phyloP scores from a whole-genome alignment of 1,140 invertebrate genomes.

The Gryon sp. region DNA sequence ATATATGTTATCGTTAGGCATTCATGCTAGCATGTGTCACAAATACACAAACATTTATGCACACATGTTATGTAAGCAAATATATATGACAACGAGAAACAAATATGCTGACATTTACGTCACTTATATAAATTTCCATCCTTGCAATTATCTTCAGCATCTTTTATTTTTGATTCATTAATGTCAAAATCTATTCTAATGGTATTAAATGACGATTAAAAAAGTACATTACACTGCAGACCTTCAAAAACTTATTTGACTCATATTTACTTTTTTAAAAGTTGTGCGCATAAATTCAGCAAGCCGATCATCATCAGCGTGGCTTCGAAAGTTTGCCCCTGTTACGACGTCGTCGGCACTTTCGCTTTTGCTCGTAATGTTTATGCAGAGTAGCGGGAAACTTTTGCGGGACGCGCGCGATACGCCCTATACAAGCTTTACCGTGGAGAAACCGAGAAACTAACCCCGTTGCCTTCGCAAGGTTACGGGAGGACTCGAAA shows the following conservation, averaged over 20 bases:
- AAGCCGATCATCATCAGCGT: conserved; percentile 49
- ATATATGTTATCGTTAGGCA: too few species aligned
- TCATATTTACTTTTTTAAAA: conserved; percentile 43
- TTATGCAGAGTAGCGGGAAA: conserved; percentile 77
- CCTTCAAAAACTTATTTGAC: conserved; percentile 20
- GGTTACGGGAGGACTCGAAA: conserved; percentile 52
- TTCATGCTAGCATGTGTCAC: too few species aligned
- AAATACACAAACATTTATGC: too few species aligned
- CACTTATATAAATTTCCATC: too few species aligned
- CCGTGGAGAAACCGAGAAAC: conserved; percentile 55
- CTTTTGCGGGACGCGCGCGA: conserved; percentile 70
- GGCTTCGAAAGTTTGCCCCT: conserved; percentile 71
- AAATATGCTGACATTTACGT: too few species aligned
- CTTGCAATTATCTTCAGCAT: too few species aligned
- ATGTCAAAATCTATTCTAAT: too few species aligned
- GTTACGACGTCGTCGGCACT: conserved; percentile 73
- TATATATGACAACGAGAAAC: too few species aligned
- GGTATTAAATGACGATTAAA: too few species aligned
- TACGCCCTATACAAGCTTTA: conserved; percentile 52
- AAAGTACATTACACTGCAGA: conserved; percentile 3
- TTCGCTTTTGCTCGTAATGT: conserved; percentile 78
- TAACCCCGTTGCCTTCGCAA: conserved; percentile 49
- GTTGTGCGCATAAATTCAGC: conserved; percentile 35
- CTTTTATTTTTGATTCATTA: too few species aligned
- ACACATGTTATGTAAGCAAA: too few species aligned